Conservation (phyloP, 1,140 invertebrate genomes). For the Tribolium madens region DNA sequence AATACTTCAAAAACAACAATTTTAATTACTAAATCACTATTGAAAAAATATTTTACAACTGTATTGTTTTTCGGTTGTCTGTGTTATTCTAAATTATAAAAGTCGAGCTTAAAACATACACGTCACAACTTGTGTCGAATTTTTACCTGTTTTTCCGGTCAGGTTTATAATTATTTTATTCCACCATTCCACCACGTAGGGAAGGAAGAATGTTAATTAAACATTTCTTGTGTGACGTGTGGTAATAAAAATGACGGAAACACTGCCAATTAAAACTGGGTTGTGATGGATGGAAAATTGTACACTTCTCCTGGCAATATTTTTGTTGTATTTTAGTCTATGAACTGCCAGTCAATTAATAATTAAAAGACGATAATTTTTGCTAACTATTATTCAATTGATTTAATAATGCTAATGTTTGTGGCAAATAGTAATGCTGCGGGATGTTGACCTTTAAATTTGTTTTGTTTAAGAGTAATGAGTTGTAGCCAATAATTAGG, state of each 20-base stretch:
- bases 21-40: background rate
- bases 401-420: too few species aligned
- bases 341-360: background rate
- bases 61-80: background rate
- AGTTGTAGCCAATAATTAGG: background rate
- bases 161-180: background rate
- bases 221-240: background rate
- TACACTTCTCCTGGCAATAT: background rate
- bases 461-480: background rate
- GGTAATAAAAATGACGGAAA: background rate
- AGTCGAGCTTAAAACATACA: background rate
- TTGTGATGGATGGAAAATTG: background rate
- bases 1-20: background rate
- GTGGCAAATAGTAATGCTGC: background rate
- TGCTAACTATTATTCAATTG: too few species aligned
- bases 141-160: background rate
- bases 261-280: background rate
- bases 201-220: background rate
- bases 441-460: background rate
- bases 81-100: background rate
- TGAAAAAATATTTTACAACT: background rate
- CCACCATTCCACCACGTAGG: background rate
- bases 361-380: too few species aligned
- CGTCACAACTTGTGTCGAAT: background rate
- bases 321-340: background rate